Conservation (phyloP, 2,888 invertebrate genomes). For the Apamea crenata region DNA sequence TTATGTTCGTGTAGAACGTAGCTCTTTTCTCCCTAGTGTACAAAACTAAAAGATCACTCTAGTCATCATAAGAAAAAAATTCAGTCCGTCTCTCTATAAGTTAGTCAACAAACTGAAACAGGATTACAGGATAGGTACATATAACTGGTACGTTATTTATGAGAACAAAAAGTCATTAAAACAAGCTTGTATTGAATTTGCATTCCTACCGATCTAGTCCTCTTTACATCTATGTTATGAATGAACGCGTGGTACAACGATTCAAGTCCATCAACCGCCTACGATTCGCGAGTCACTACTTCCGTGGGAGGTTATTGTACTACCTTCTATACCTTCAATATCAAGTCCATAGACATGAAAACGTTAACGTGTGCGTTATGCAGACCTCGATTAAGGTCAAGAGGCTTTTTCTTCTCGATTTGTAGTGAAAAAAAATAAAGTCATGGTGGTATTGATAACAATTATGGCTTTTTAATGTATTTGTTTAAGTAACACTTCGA, state of each 20-base stretch:
- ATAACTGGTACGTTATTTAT: not conserved
- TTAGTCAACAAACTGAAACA: slow-evolving; percentile 1
- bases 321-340: slow-evolving; percentile 70
- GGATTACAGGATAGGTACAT: not conserved
- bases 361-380: slow-evolving; percentile 60
- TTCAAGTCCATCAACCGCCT: slow-evolving; percentile 62
- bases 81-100: too few relatives aligned
- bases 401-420: slow-evolving; percentile 44
- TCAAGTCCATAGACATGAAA: slow-evolving; percentile 67
- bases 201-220: slow-evolving; percentile 49
- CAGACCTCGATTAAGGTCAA: slow-evolving; percentile 62
- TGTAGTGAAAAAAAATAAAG: slow-evolving; percentile 33
- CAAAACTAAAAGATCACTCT: not conserved
- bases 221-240: slow-evolving; percentile 48
- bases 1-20: too few relatives aligned
- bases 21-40: not conserved
- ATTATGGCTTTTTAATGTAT: slow-evolving; percentile 21
- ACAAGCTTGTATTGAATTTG: slow-evolving; percentile 35
- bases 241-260: slow-evolving; percentile 57
- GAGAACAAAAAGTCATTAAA: not conserved
- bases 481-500: not conserved
- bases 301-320: slow-evolving; percentile 77
- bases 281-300: slow-evolving; percentile 65
- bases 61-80: not conserved
- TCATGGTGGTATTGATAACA: slow-evolving; percentile 30